Conservation (phyloP, 2,797 vertebrate genomes). For the Chrosomus eos region DNA sequence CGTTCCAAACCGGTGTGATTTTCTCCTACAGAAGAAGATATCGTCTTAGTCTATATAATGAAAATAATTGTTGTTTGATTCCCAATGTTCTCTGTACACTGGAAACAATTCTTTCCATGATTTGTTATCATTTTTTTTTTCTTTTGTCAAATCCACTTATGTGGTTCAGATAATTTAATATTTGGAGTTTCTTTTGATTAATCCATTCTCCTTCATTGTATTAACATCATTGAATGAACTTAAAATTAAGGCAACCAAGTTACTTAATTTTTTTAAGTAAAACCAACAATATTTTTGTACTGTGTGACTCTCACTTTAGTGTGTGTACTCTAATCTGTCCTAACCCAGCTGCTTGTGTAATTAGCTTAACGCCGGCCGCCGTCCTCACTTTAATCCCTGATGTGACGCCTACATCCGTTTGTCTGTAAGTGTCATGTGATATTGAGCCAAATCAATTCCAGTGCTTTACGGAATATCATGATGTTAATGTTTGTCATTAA, state of each 20-base stretch:
- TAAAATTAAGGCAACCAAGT: too few relatives aligned
- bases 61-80: not conserved
- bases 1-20: not conserved
- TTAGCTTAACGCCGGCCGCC: not conserved
- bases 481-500: not conserved
- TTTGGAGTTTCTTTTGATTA: too few relatives aligned
- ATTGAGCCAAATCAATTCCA: not conserved
- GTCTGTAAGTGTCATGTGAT: not conserved
- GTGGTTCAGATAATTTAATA: too few relatives aligned
- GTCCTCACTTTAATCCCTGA: slow-evolving; percentile 3
- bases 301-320: not conserved
- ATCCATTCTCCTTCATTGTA: too few relatives aligned
- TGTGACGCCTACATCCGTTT: too few relatives aligned
- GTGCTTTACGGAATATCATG: not conserved
- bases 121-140: too few relatives aligned
- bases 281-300: too few relatives aligned
- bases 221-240: too few relatives aligned
- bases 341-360: not conserved
- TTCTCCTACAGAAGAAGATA: not conserved
- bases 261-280: too few relatives aligned
- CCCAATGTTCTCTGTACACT: not conserved
- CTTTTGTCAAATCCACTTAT: too few relatives aligned
- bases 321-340: slow-evolving; percentile 1
- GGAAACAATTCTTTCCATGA: too few relatives aligned
- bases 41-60: too few relatives aligned